Conservation (phyloP, 2,797 vertebrate genomes). For the Coregonus suidteri region DNA sequence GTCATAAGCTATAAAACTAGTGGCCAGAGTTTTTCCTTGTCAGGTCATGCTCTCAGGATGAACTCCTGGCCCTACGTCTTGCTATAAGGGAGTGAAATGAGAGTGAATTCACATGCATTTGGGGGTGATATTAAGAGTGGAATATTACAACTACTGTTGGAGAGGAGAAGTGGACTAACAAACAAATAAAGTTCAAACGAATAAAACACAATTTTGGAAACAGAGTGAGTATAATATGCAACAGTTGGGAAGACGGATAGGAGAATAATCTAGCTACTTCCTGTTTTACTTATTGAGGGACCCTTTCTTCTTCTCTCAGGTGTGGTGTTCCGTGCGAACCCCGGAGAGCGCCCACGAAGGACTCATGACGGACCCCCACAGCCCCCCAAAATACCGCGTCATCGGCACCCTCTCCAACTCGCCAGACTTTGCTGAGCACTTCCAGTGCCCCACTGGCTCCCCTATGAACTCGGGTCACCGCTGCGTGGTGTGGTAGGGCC, state of each 20-base stretch:
- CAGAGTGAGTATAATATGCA: background rate
- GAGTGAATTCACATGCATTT: background rate
- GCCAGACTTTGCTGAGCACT: slow-evolving; percentile 89
- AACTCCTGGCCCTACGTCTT: background rate
- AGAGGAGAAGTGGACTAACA: background rate
- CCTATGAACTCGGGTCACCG: slow-evolving; percentile 92
- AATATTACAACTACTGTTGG: background rate
- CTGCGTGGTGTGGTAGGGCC: slow-evolving; percentile 93
- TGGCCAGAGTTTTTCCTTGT: background rate
- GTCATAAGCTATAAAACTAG: background rate
- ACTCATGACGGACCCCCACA: slow-evolving; percentile 95
- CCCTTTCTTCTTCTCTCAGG: slow-evolving; percentile 67
- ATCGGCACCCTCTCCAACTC: slow-evolving; percentile 96
- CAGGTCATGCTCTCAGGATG: background rate
- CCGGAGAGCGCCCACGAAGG: slow-evolving; percentile 96
- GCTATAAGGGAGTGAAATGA: no score
- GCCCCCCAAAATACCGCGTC: slow-evolving; percentile 91
- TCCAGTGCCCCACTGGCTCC: slow-evolving; percentile 84
- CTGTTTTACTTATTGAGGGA: background rate
- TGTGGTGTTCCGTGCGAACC: slow-evolving; percentile 96
- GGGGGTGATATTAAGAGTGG: background rate
- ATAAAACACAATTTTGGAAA: background rate
- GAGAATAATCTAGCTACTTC: background rate
- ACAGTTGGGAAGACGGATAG: background rate
- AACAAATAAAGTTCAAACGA: background rate